Evolutionary conservation across 1,140 invertebrate species (phyloP), one percentile per base, ranked within the genome.

Genomic region (Maniola jurtina): DNA sequence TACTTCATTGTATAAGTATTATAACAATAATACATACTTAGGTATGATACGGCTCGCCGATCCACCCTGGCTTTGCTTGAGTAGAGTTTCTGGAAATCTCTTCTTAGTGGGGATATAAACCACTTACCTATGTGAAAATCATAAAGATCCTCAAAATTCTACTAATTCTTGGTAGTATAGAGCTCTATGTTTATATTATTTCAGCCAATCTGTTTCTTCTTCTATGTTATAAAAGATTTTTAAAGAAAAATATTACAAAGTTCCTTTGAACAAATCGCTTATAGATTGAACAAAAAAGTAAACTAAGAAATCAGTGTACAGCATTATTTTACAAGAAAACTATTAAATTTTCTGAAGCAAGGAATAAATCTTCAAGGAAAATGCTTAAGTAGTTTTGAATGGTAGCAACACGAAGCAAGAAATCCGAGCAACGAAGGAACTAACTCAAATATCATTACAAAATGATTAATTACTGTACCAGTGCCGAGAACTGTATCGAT

Each of bases 361-460:
- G 50, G 59, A 56, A 47, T 61, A 62, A 67, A 67, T 67, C 65
- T 67, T 48, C 54, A 57, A 56, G 64, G 64, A 47, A 55, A 61
- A 47, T 50, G 40, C 65, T 67, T 67, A 67, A 67, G 52, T 61
- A 56, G 14, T 61, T 56, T 67, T 42, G 61, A 67, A 67, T 67
- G 33, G 52, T 50, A 45, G 35, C 34, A 40, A 40, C 55, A 57
- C 35, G 55, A 15, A 57, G 55, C 36, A 57, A 57, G 55, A 57
- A 57, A 57, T 38, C 55, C 14, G 4, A 57, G 55, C 14, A 35
- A 33, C 16, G 35, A 60, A n/a, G 47, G 61, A 64, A 58, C 38
- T 68, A 68, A 68, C 61, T 64, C 56, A 64, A 68, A 68, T 54
- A 68, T 68, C 67, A 64, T 64, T 68, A 68, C 35, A 5, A 64